phyloP scores from a whole-genome alignment of 2,888 invertebrate genomes.

The Rhimphoctona megacephalus region DNA sequence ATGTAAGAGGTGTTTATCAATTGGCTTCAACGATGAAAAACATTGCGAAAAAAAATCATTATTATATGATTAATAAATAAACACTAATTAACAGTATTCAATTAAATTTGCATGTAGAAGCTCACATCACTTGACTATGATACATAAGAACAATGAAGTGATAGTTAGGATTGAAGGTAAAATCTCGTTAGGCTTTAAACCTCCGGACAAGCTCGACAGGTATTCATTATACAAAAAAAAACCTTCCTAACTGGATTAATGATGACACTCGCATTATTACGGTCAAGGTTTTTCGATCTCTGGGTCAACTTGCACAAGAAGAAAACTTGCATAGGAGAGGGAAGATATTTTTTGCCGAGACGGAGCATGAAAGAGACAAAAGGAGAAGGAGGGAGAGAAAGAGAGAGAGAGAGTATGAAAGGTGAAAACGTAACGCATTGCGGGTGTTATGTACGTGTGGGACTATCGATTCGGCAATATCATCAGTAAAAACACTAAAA shows the following conservation, averaged over 20 bases:
- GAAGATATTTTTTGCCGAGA: slow-evolving; percentile 39
- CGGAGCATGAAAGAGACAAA: slow-evolving; percentile 15
- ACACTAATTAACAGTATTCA: background rate
- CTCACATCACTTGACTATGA: background rate
- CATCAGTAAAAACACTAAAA: slow-evolving; percentile 24
- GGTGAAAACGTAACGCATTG: slow-evolving; percentile 71
- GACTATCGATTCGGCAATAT: slow-evolving; percentile 50
- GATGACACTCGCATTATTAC: slow-evolving; percentile 71
- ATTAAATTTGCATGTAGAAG: background rate
- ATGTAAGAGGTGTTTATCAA: background rate
- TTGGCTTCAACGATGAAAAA: background rate
- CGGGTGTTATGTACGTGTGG: slow-evolving; percentile 45
- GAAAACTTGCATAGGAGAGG: slow-evolving; percentile 65
- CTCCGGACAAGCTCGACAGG: slow-evolving; percentile 34
- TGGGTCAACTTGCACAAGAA: slow-evolving; percentile 76
- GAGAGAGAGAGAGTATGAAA: slow-evolving; percentile 29
- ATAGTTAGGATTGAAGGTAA: slow-evolving; percentile 26
- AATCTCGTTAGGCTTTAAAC: slow-evolving; percentile 56
- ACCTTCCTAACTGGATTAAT: slow-evolving; percentile 56
- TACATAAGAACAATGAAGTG: slow-evolving; percentile 9
- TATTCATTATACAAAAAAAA: slow-evolving; percentile 39
- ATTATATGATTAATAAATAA: background rate
- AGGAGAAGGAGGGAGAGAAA: slow-evolving; percentile 23
- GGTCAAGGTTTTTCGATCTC: slow-evolving; percentile 75
- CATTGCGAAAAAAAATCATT: background rate